These are phyloP conservation scores for Prionailurus viverrinus DNA, from an alignment of 2,113 vertebrate species.

Conservation along the genomic window DNA sequence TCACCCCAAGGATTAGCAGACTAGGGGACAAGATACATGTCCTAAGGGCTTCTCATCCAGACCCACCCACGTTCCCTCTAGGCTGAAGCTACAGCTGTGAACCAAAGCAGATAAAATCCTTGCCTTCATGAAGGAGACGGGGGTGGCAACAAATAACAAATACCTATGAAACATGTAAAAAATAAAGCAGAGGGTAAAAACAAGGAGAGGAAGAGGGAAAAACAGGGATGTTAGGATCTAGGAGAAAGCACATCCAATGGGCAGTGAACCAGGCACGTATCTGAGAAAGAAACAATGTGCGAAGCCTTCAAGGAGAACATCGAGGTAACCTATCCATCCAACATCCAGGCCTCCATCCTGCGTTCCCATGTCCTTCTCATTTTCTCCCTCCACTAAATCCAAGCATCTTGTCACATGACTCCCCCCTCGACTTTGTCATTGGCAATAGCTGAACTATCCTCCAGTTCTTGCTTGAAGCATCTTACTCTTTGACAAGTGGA, in stretches of 20 bases:
- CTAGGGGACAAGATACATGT: background rate
- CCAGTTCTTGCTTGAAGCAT: background rate
- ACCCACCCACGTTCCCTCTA: background rate
- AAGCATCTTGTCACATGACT: background rate
- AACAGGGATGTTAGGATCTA: background rate
- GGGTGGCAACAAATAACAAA: background rate
- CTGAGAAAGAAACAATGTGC: background rate
- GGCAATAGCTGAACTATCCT: background rate
- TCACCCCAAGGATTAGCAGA: background rate
- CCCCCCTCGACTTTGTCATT: background rate
- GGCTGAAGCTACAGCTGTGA: background rate
- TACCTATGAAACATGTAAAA: background rate
- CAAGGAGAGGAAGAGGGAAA: background rate
- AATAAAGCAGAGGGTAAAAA: background rate
- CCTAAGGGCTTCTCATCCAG: background rate
- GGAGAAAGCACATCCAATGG: background rate
- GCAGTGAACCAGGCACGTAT: background rate
- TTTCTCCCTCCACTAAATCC: background rate
- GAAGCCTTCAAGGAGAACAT: background rate
- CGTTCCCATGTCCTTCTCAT: background rate
- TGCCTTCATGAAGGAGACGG: background rate
- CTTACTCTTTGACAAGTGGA: background rate
- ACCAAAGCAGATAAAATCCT: background rate
- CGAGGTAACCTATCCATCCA: fast-evolving
- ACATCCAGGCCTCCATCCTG: background rate